These are phyloP conservation scores for Helogale parvula DNA, from an alignment of 2,113 vertebrate genomes.

Conservation along the genomic window DNA sequence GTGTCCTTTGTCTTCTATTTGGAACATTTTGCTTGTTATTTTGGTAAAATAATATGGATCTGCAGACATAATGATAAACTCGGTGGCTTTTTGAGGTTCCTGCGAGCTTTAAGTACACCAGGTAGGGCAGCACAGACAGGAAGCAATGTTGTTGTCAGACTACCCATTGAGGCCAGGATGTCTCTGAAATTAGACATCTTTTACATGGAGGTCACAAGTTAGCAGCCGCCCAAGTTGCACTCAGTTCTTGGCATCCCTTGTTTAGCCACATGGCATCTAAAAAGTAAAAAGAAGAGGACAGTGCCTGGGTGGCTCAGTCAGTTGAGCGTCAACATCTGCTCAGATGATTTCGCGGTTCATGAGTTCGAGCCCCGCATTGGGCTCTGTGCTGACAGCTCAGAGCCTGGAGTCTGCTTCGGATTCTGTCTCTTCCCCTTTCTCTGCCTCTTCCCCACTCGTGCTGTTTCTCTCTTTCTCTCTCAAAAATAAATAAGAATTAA, in stretches of 20 bases:
- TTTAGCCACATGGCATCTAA: not conserved
- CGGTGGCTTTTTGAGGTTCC: not conserved
- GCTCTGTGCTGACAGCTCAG: too few species aligned
- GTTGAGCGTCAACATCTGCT: too few species aligned
- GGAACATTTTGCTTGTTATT: not conserved
- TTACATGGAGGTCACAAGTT: not conserved
- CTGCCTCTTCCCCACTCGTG: too few species aligned
- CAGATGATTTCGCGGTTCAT: too few species aligned
- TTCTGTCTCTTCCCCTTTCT: too few species aligned
- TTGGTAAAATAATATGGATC: not conserved
- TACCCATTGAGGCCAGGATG: not conserved
- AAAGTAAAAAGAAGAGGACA: not conserved
- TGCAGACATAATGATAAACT: too few species aligned
- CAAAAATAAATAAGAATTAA: too few species aligned
- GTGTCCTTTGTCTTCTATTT: not conserved
- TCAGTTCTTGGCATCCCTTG: not conserved
- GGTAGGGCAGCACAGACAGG: not conserved
- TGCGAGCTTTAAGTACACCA: not conserved
- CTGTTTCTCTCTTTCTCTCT: too few species aligned
- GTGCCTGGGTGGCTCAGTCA: too few species aligned
- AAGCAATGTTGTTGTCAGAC: not conserved
- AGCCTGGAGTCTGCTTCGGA: too few species aligned
- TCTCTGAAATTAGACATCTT: not conserved
- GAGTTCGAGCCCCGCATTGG: accelerated
- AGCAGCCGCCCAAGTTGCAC: not conserved